These are phyloP conservation scores for Sminthurinus signatus DNA, from an alignment of 1,140 invertebrate species.

Conservation along the genomic window DNA sequence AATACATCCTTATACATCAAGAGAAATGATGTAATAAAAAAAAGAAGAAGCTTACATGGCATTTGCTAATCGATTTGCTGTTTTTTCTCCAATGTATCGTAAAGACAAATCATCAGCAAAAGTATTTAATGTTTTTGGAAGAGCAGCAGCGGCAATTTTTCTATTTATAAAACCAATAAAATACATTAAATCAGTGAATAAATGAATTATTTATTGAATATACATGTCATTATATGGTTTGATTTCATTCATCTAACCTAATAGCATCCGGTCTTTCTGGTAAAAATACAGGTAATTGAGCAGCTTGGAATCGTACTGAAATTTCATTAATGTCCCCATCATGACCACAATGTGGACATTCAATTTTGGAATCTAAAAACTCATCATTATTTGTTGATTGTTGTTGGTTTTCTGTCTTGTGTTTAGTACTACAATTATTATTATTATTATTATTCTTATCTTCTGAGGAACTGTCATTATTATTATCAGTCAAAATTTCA, in stretches of 20 bases:
- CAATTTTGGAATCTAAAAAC: neutral
- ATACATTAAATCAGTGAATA: neutral
- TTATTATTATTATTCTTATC: neutral
- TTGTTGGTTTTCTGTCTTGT: no score
- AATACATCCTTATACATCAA: no score
- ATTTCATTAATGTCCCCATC: conserved; percentile 9
- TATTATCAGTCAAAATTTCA: no score
- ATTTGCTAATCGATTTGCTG: neutral
- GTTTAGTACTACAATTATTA: no score
- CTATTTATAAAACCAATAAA: neutral
- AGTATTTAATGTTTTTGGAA: neutral
- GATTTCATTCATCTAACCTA: neutral
- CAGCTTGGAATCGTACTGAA: neutral
- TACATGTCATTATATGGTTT: no score
- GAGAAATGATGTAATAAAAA: no score
- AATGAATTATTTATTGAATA: neutral
- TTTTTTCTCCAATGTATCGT: neutral
- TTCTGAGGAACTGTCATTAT: neutral
- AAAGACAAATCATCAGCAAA: neutral
- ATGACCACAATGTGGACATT: conserved; percentile 11
- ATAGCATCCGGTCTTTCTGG: neutral
- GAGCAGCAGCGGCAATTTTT: neutral
- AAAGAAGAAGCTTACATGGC: no score
- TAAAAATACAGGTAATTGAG: neutral
- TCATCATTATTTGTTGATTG: neutral